Base-by-base conservation (phyloP, 2,797 vertebrate genomes). In the Sebastes ruberrimus region DNA sequence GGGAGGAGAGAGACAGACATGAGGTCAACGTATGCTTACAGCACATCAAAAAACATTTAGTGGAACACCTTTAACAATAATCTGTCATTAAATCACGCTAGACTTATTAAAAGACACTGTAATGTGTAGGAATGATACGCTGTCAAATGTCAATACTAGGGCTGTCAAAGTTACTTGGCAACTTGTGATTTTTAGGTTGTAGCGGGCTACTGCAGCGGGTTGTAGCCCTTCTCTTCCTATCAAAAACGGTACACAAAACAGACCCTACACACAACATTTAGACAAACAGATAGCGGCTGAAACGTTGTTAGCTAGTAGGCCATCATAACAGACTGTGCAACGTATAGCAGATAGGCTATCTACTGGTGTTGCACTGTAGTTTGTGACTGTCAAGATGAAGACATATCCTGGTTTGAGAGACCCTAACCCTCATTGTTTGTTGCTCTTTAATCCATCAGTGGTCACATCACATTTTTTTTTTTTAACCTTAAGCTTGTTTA, bases 1-100 rank as follows among this genome's bases (percentile, higher is more conserved):
- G 93, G 55, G 30, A 35, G 62, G 14, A 74, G 20, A 62, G 22
- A 30, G 57, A 66, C 7, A 83, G 61, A 73, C 71, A 68, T 10
- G 63, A 78, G 81, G 67, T 79, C 71, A 68, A 63, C 70, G n/a
- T 71, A 53, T 42, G 80, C 60, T 32, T 46, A 10, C 42, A 63
- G 56, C 66, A 52, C 18, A 38, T 75, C 3, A 64, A 20, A 67
- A 30, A 14, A 64, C 16, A 32, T 73, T 60, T 57, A 57, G 22
- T 75, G 53, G 10, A 23, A 74, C 61, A 63, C 20, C 11, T 71
- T 60, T 57, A 57, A 61, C 22, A 52, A 22, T 53, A 25, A 60
- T 25, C 18, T 57, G 59, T 59, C 32, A 59, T 32, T 10, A 62
- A 74, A 35, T 42, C 18, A 5, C 2, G 11, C 20, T 35, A 9